Base-by-base conservation (phyloP, 1,140 invertebrate genomes). In the Lucilia cuprina region DNA sequence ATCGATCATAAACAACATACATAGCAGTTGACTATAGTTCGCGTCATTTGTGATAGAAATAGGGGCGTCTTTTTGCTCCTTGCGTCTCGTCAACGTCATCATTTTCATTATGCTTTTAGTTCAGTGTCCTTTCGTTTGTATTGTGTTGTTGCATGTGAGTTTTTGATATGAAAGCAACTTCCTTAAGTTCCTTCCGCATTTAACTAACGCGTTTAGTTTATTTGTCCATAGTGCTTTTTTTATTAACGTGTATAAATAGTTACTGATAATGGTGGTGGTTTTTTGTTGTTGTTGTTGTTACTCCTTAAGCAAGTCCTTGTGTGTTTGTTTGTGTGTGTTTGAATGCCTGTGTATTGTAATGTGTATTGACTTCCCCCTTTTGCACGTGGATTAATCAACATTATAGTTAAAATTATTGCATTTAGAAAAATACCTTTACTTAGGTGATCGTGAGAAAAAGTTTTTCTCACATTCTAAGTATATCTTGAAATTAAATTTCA, bases 401-500 rank as follows among this genome's bases (percentile, higher is more conserved):
- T 47, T 47, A 35, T 21, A 70, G 65, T 77, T 34, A 13, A 82
- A 83, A 83, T 70, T 19, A 47, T 83, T 83, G 60, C 60, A 83
- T 82, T 82, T 30, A 14, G 49, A 30, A 34, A 17, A 82, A 55
- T 55, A 55, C 50, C 50, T 55, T 55, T 55, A 55, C 10, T 55
- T 55, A 55, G 50, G 88, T 89, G 88, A 89, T 89, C 88, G 88
- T 89, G 88, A 89, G 88, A 89, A 89, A 88, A 86, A 88, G 87
- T 88, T 89, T 89, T 89, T 89, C 88, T 89, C 88, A 89, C 88
- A 89, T 86, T 86, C 78, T 65, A n/a, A n/a, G n/a, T n/a, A 74
- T 85, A 82, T 84, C 74, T 83, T 86, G 65, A 21, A 60, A 14
- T 14, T 1, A 60, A 60, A 60, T 41, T 41, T 41, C 10, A 14